Conservation (phyloP, 1,140 invertebrate species). For the Prorops nasuta region DNA sequence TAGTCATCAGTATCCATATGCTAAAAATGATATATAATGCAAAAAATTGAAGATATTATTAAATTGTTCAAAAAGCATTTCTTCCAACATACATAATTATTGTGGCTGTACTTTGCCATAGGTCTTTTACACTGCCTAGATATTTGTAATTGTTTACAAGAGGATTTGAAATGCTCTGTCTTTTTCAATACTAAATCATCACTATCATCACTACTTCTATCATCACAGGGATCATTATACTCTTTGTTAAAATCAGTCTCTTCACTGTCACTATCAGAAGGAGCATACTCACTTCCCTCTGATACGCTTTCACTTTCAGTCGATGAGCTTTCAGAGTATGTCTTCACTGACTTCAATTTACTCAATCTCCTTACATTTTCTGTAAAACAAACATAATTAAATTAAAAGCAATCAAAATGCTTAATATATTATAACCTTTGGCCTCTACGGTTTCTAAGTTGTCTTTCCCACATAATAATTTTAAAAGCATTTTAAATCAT, state of each 20-base stretch:
- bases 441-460: not conserved
- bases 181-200: constrained; percentile 6
- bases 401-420: constrained; percentile 15
- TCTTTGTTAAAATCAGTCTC: constrained; percentile 12
- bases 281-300: constrained; percentile 43
- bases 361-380: constrained; percentile 1
- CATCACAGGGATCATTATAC: constrained; percentile 1
- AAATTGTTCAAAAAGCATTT: constrained; percentile 5
- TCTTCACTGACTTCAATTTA: constrained; percentile 1
- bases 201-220: not conserved
- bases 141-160: constrained; percentile 7
- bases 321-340: constrained; percentile 14
- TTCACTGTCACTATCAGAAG: constrained; percentile 23
- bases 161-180: constrained; percentile 9
- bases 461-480: not conserved
- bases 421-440: not conserved
- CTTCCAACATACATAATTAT: constrained; percentile 41
- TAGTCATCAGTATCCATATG: constrained; percentile 42
- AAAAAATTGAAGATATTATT: constrained; percentile 7
- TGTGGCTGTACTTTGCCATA: constrained; percentile 18
- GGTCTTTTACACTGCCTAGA: no score
- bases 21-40: constrained; percentile 33
- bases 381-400: not conserved
- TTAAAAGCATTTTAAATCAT: no score
- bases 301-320: constrained; percentile 40